A percentile compares a stretch with the other conserved stretches of the same genome.
phyloP scores from a whole-genome alignment of 2,797 vertebrate species.

The Danio jaintianensis region DNA sequence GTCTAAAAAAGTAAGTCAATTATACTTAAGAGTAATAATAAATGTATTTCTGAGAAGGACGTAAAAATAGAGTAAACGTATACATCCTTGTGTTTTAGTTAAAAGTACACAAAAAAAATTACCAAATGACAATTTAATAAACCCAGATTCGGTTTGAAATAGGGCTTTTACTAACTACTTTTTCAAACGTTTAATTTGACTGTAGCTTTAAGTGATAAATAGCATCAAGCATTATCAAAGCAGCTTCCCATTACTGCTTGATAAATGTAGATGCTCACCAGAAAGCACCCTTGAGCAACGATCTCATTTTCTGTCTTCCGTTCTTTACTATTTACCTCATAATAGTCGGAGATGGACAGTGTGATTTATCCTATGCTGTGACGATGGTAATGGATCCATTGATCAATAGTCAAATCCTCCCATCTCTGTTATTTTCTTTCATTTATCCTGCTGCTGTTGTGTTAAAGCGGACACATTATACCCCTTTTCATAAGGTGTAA shows the following conservation, averaged over 20 bases:
- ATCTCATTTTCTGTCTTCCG: background rate
- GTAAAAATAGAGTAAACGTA: no score
- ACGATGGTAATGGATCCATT: conserved; percentile 30
- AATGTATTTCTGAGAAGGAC: no score
- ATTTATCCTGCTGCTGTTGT: conserved; percentile 25
- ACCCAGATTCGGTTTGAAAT: background rate
- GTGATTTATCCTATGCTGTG: conserved; percentile 13
- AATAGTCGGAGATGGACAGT: conserved; percentile 13
- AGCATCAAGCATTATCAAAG: background rate
- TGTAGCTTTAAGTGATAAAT: conserved; percentile 22
- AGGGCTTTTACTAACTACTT: background rate
- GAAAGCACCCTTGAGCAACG: conserved; percentile 26
- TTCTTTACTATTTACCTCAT: background rate
- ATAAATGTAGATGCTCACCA: conserved; percentile 36
- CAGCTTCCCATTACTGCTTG: conserved; percentile 19
- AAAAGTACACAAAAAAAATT: no score
- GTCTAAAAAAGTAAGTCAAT: no score
- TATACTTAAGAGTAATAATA: no score
- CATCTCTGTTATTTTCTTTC: conserved; percentile 37
- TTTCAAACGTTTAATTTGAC: background rate
- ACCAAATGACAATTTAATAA: no score
- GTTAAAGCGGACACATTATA: background rate
- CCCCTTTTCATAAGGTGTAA: no score
- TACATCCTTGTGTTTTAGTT: no score
- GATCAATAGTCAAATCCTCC: conserved; percentile 29